These are phyloP conservation scores for Minunthozetes semirufus DNA, from an alignment of 2,888 invertebrate genomes.

Conservation along the genomic window DNA sequence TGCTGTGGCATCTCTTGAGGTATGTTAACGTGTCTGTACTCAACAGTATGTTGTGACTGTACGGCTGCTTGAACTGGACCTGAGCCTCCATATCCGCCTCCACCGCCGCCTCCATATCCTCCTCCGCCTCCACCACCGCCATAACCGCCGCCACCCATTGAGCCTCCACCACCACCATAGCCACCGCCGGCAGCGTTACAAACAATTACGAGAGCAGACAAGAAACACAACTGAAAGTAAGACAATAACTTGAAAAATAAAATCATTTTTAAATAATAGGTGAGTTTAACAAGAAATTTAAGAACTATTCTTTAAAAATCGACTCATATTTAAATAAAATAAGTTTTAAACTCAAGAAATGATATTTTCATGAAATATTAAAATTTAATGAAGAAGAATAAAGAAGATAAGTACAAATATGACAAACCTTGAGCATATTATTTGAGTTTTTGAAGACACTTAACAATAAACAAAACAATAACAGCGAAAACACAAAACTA, in stretches of 20 bases:
- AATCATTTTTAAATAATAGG: no score
- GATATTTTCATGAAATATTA: no score
- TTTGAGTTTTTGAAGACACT: not conserved
- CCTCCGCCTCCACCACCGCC: slow-evolving; percentile 7
- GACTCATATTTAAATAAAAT: no score
- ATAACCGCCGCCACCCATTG: slow-evolving; percentile 15
- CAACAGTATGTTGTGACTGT: slow-evolving; percentile 31
- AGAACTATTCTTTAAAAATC: no score
- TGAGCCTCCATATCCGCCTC: slow-evolving; percentile 20
- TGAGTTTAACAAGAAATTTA: no score
- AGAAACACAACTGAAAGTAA: not conserved
- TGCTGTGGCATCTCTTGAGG: slow-evolving; percentile 31
- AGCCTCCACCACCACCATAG: not conserved
- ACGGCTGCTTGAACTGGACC: slow-evolving; percentile 33
- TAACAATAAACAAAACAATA: no score
- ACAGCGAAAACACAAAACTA: no score
- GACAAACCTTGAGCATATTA: not conserved
- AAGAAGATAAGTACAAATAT: no score
- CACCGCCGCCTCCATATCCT: slow-evolving; percentile 15
- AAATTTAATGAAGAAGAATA: no score
- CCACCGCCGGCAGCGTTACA: not conserved
- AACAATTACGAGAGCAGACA: not conserved
- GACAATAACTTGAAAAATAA: not conserved
- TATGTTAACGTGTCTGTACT: slow-evolving; percentile 32
- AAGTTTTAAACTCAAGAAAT: no score